Base-by-base conservation (phyloP, 2,888 invertebrate species). In the Crossocerus cetratus region DNA sequence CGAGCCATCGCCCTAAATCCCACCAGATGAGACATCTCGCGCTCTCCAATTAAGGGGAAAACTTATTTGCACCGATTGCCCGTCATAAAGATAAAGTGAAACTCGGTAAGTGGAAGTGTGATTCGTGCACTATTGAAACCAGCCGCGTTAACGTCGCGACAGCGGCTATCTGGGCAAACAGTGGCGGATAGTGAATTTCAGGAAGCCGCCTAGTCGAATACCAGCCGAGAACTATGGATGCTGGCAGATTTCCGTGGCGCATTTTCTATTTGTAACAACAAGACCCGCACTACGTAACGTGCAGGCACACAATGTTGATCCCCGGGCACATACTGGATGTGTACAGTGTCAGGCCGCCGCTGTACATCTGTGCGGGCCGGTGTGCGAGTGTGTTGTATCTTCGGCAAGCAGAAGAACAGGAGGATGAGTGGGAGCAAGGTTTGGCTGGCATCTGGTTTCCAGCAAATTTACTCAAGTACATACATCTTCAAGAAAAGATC, bases 391-490 rank as follows among this genome's bases (percentile, higher is more conserved):
- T 79, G 49, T 14, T 73, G 72, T 79, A n/a, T 2, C 49, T 49
- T 80, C 72, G 63, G 67, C 70, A 69, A 77, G 75, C 78, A 72
- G 65, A 82, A 67, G 71, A 32, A 32, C 32, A 81, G 74, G 62
- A 75, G 56, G 63, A 61, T 64, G 75, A 83, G 88, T 87, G 88
- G 88, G 88, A 88, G 86, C 78, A 75, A 83, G 83, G 84, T 84
- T 86, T 83, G 84, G 82, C 83, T 79, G 74, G 74, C 66, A 84
- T 76, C 83, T 86, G 82, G 74, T 83, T 84, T 80, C 81, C 82
- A 77, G 81, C 68, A 82, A 86, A 86, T 87, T 87, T 85, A 76
- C 80, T 81, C 79, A 78, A 78, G 65, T 72, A 77, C 69, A 65
- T 72, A 74, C 70, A 66, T 74, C 76, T 83, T 76, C 73, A 81